Conservation (phyloP, 2,113 vertebrate species). For the Proteles cristata region DNA sequence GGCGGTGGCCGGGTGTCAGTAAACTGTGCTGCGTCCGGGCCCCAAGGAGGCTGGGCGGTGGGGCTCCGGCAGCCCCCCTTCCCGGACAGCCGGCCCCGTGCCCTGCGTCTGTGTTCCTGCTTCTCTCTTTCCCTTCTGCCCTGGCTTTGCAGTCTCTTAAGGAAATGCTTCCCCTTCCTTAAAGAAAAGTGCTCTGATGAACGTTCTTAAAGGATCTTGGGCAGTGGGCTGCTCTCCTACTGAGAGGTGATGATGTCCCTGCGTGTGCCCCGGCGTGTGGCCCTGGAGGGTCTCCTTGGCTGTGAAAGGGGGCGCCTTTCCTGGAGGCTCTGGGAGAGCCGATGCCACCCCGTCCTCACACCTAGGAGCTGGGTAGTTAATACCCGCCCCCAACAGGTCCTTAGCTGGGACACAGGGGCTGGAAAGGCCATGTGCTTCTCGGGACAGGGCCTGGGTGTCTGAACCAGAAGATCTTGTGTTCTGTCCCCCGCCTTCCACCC, state of each 20-base stretch:
- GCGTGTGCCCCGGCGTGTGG: neutral
- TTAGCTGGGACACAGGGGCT: fast-evolving
- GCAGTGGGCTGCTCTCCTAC: no score
- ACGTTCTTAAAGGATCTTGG: neutral
- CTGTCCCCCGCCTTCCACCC: neutral
- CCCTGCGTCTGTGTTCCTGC: neutral
- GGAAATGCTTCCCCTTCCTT: neutral
- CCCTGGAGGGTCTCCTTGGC: fast-evolving
- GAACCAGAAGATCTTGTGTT: no score
- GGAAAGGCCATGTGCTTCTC: no score
- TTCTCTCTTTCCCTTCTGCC: neutral
- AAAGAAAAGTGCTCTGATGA: neutral
- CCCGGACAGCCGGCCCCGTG: fast-evolving
- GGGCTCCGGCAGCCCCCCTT: neutral
- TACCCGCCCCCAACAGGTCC: no score
- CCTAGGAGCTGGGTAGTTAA: no score
- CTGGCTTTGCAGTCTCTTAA: neutral
- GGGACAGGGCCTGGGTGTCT: fast-evolving
- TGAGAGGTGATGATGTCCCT: no score
- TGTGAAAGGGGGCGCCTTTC: neutral
- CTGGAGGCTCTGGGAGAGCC: neutral
- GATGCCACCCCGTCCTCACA: fast-evolving
- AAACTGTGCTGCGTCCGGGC: neutral
- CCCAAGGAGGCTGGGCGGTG: fast-evolving
- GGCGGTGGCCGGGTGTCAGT: fast-evolving